Percentiles rank a stretch among this genome's conserved stretches.
Evolutionary conservation across 1,140 invertebrate species (phyloP).

Genomic region (Calliphora vicina): DNA sequence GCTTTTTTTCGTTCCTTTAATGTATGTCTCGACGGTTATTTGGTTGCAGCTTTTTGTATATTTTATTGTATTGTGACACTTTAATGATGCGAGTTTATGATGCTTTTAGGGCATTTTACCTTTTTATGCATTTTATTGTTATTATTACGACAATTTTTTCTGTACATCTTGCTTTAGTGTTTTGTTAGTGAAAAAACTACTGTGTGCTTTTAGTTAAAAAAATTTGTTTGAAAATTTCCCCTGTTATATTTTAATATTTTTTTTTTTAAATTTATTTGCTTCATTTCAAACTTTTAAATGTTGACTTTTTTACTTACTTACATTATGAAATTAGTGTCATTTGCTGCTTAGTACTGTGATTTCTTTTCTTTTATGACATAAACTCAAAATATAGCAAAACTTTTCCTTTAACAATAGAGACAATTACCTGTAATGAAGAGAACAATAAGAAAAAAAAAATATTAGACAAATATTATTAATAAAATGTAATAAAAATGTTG

Average conservation of each 20-base stretch:
- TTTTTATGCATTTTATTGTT: not conserved
- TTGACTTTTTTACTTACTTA: not conserved
- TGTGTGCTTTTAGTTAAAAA: no score
- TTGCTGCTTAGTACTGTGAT: not conserved
- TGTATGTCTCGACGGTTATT: not conserved
- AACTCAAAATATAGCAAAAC: not conserved
- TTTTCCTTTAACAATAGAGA: not conserved
- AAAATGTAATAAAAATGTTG: not conserved
- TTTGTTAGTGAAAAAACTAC: no score
- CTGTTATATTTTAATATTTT: not conserved
- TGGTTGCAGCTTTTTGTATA: not conserved
- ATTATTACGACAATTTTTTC: no score
- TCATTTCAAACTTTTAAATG: not conserved
- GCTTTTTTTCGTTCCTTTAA: no score
- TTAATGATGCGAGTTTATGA: constrained; percentile 29
- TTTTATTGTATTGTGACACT: constrained; percentile 29
- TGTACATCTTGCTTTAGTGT: no score
- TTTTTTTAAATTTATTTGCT: not conserved
- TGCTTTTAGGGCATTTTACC: constrained; percentile 15
- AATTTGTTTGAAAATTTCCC: no score
- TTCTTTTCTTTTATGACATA: not conserved
- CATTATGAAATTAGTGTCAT: not conserved
- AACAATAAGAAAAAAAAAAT: not conserved
- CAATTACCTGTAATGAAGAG: not conserved
- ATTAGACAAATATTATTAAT: not conserved